phyloP scores from a whole-genome alignment of 2,113 vertebrate species.

The Aix galericulata region DNA sequence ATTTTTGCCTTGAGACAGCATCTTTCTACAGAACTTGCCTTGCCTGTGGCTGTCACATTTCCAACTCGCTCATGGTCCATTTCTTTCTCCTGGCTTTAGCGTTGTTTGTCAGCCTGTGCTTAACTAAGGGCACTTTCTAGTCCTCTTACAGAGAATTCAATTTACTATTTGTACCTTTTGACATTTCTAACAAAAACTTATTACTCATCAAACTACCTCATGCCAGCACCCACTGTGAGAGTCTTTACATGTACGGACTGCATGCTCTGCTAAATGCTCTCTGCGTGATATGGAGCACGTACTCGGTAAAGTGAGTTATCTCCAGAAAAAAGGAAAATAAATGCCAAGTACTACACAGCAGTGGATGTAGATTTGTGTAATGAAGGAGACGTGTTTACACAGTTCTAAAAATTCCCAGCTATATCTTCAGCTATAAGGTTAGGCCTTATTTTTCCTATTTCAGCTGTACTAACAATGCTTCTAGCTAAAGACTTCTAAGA shows the following conservation, averaged over 20 bases:
- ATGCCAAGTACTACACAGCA: not conserved
- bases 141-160: not conserved
- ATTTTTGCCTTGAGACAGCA: not conserved
- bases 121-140: not conserved
- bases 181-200: conserved; percentile 19
- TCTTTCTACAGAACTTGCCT: not conserved
- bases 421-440: not conserved
- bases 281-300: not conserved
- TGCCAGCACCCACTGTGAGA: not conserved
- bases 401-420: not conserved
- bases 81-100: not conserved
- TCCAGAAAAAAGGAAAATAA: conserved; percentile 2
- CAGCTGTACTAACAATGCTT: not conserved
- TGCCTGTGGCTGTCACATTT: not conserved
- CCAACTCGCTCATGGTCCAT: not conserved
- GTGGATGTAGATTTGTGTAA: not conserved
- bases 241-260: not conserved
- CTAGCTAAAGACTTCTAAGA: not conserved
- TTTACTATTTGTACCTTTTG: conserved; percentile 6
- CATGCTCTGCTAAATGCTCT: not conserved
- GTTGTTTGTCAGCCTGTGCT: not conserved
- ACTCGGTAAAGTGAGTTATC: not conserved
- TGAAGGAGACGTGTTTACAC: not conserved
- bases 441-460: not conserved
- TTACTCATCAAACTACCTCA: not conserved